A percentile compares a stretch with the other conserved stretches of the same genome.
phyloP scores from a whole-genome alignment of 2,797 vertebrate species.

The Eulemur coronatus region DNA sequence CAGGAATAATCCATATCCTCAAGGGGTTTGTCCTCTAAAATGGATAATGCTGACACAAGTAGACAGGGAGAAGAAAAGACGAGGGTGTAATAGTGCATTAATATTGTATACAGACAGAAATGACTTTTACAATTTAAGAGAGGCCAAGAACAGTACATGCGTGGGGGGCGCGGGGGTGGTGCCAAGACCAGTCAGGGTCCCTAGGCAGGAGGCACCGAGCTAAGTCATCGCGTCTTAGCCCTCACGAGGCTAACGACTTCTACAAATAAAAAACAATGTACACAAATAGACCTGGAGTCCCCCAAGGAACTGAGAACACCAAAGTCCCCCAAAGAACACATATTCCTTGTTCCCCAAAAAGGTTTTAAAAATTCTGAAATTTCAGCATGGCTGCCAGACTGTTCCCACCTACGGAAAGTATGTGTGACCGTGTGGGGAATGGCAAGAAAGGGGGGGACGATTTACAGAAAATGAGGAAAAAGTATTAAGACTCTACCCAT shows the following conservation, averaged over 20 bases:
- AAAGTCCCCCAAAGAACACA: not conserved
- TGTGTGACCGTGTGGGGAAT: not conserved
- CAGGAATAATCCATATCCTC: not conserved
- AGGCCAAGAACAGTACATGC: not conserved
- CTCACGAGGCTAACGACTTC: not conserved
- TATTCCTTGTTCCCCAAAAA: not conserved
- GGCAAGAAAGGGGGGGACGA: not conserved
- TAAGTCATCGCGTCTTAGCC: not conserved
- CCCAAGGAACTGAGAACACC: not conserved
- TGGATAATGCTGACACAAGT: not conserved
- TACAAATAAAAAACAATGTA: not conserved
- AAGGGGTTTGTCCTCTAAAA: not conserved
- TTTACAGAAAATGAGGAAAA: not conserved
- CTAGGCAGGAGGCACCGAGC: not conserved
- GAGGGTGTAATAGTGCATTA: not conserved
- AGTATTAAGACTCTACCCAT: not conserved
- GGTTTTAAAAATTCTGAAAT: not conserved
- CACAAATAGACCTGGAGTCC: not conserved
- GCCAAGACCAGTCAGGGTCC: not conserved
- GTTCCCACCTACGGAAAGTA: not conserved
- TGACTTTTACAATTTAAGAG: not conserved
- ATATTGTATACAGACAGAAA: not conserved
- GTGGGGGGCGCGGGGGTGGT: fast-evolving
- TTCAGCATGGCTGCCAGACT: not conserved
- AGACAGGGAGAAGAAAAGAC: not conserved